Evolutionary conservation across 2,888 invertebrate genomes (phyloP), one percentile per base, ranked within the genome.

Genomic region (Netelia inedita): DNA sequence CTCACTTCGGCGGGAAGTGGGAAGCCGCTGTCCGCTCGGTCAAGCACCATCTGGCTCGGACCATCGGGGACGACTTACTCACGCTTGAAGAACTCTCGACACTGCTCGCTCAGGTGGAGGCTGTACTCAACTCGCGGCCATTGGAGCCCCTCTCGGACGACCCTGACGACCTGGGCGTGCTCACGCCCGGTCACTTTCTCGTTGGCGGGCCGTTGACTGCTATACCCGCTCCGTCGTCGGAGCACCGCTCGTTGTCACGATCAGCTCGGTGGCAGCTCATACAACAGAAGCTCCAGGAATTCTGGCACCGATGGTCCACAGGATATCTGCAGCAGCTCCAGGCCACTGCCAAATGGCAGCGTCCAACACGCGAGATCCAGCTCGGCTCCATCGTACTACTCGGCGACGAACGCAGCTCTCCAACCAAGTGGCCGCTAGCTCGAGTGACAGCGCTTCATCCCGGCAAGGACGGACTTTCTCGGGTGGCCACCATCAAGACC

Each of bases 141-240:
- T 66, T 91, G 0, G 85, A 81, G 19, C 82, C 88, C 0, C 71
- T 90, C 2, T 87, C 88, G 1, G 73, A 82, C 8, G 89, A 88
- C 68, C 78, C 87, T 1, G 68, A 83, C 8, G 88, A 88, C 21
- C 21, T 71, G 8, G 82, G 85, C 9, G 87, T 87, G 1, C 75
- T 91, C 2, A 90, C 90, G 1, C 91, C 90, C 11, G 90, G 88
- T 10, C 91, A 92, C 79, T 90, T 91, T 73, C 79, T 92, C 1
- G 82, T 89, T 6, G 89, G 88, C 8, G 35, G 57, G 43, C 66
- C 90, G 0, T 78, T 89, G 0, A 65, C 50, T 8, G 46, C 68
- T 0, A 61, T 89, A 0, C 88, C 90, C 9, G 88, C 88, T 46
- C 88, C 89, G 0, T 46, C 50, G 41, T 6, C 41, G 41, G 41